Evolutionary conservation across 2,113 vertebrate species (phyloP), one percentile per base, ranked within the genome.

Genomic region (Dendropsophus ebraccatus): DNA sequence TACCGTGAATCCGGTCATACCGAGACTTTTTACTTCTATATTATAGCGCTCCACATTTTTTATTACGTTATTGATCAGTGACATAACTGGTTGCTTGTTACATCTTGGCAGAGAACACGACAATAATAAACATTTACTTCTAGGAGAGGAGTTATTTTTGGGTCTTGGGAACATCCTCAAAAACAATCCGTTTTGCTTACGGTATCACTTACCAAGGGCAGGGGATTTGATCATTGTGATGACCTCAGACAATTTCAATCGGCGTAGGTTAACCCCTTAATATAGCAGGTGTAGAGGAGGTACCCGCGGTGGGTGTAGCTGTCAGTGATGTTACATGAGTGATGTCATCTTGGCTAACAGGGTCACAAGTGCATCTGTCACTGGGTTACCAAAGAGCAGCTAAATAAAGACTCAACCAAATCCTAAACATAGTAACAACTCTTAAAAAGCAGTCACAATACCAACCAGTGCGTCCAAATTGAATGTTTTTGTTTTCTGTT

Each of bases 331-430:
- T 45, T 16, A 45, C 32, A 45, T 56, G 78, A 80, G 30, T 80
- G 78, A 81, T 47, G 78, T 81, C 78, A 81, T 81, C 52, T 47
- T 77, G 50, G 28, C 75, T 77, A 32, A 30, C 78, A 81, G 78
- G 56, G 56, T 81, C 56, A 65, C 56, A 62, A 65, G 78, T 81
- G 35, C 78, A 81, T 81, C 78, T 81, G 78, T 81, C 78, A 62
- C 56, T 12, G 35, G 56, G 78, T 58, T 79, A 35, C 30, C 77
- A 60, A 25, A 5, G 52, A 79, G 50, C 14, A 12, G 78, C 56
- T 81, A 81, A 65, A 81, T 65, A 81, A 81, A 81, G 78, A 62
- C 78, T 47, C 35, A 62, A 16, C 47, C 56, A 41, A 21, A 45
- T 9, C 56, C 78, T 81, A 81, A 81, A 81, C 37, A 81, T 81